These are phyloP conservation scores for Chunga burmeisteri DNA, from an alignment of 2,113 vertebrate genomes.

Conservation along the genomic window DNA sequence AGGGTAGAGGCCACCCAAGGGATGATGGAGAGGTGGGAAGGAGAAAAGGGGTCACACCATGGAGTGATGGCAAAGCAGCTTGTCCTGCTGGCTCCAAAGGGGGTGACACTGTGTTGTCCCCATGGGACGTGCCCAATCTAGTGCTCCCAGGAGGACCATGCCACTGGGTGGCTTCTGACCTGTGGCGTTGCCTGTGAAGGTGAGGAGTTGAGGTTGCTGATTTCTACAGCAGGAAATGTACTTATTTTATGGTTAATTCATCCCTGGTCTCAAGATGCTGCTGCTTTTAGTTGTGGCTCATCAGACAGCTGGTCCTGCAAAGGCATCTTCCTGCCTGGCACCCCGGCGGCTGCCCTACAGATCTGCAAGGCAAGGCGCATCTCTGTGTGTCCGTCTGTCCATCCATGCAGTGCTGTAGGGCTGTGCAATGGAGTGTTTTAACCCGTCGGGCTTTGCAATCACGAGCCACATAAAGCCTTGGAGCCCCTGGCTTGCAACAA, in stretches of 20 bases:
- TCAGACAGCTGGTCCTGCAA: not conserved
- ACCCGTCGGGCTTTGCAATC: not conserved
- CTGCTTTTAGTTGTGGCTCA: not conserved
- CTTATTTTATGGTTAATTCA: not conserved
- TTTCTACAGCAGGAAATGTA: not conserved
- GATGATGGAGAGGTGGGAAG: not conserved
- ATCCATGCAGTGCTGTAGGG: not conserved
- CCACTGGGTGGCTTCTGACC: not conserved
- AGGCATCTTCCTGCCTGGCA: not conserved
- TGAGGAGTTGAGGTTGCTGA: not conserved
- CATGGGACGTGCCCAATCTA: accelerated
- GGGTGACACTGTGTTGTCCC: not conserved
- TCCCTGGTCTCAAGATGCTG: not conserved
- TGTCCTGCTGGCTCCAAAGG: not conserved
- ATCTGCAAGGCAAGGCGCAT: not conserved
- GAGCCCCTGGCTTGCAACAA: not conserved
- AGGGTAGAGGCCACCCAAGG: not conserved
- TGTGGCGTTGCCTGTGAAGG: not conserved
- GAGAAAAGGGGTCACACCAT: not conserved
- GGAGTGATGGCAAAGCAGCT: not conserved
- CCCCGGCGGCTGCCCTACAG: accelerated
- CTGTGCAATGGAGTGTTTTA: not conserved
- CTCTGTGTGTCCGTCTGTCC: not conserved
- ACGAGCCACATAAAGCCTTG: accelerated
- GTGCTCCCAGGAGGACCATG: not conserved